phyloP scores from a whole-genome alignment of 2,113 vertebrate species.

The Charina bottae region DNA sequence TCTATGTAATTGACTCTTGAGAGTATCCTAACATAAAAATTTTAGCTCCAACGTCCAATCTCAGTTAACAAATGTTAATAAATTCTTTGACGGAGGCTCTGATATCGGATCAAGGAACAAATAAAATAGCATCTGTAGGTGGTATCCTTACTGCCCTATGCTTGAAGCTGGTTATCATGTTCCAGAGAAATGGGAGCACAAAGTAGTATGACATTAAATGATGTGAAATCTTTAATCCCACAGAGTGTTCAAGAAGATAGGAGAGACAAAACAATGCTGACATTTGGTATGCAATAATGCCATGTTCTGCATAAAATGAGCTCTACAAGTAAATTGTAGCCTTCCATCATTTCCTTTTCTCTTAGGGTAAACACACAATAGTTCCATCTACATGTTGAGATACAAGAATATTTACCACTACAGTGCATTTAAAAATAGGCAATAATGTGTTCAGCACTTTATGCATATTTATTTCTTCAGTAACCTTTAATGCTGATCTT shows the following conservation, averaged over 20 bases:
- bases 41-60: background rate
- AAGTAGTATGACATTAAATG: background rate
- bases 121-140: slow-evolving; percentile 7
- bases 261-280: background rate
- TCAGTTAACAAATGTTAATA: slow-evolving; percentile 19
- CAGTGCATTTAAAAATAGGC: slow-evolving; percentile 16
- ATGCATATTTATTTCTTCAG: slow-evolving; percentile 32
- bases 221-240: slow-evolving; percentile 24
- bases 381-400: slow-evolving; percentile 35
- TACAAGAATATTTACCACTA: slow-evolving; percentile 11
- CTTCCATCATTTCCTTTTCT: slow-evolving; percentile 2
- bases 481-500: slow-evolving; percentile 1
- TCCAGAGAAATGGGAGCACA: background rate
- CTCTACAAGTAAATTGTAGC: slow-evolving; percentile 20
- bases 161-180: slow-evolving; percentile 2
- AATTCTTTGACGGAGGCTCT: background rate
- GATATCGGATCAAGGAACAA: background rate
- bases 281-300: background rate
- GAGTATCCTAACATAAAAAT: background rate
- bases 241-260: slow-evolving; percentile 26
- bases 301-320: slow-evolving; percentile 19
- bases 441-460: background rate
- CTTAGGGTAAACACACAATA: slow-evolving; percentile 31
- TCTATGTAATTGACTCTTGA: slow-evolving; percentile 8
- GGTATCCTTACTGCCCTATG: background rate